phyloP scores from a whole-genome alignment of 1,140 invertebrate genomes.

The Cotesia chilonis region DNA sequence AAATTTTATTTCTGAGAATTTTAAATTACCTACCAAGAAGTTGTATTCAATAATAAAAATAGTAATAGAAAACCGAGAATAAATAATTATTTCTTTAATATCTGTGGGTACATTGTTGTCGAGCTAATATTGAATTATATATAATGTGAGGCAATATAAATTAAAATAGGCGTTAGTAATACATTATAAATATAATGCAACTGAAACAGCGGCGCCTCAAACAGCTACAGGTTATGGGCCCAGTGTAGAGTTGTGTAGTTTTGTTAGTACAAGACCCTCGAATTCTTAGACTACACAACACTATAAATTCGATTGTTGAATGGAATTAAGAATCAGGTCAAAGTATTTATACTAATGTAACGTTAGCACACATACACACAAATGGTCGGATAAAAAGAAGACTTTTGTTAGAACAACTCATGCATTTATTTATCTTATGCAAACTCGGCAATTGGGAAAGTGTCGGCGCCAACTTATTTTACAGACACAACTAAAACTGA shows the following conservation, averaged over 20 bases:
- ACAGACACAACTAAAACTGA: background rate
- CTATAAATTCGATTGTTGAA: conserved; percentile 65
- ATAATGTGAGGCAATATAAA: no score
- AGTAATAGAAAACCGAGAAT: background rate
- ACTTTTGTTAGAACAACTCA: no score
- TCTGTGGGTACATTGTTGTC: no score
- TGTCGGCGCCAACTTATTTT: conserved; percentile 33
- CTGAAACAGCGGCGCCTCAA: conserved; percentile 66
- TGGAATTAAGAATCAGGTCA: conserved; percentile 44
- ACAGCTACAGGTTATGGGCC: background rate
- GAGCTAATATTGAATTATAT: no score
- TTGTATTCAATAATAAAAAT: no score
- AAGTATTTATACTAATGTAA: conserved; percentile 32
- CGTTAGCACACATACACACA: background rate
- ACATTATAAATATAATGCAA: conserved; percentile 61
- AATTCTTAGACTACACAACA: conserved; percentile 55
- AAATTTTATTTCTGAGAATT: no score
- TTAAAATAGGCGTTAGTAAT: conserved; percentile 37
- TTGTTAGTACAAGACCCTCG: conserved; percentile 45
- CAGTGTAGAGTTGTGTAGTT: no score
- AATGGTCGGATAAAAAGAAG: no score
- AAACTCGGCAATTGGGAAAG: conserved; percentile 46
- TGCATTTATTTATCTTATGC: conserved; percentile 53
- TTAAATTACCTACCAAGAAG: no score
- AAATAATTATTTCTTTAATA: conserved; percentile 12